Evolutionary conservation across 2,888 invertebrate genomes (phyloP), one percentile per base, ranked within the genome.

Genomic region (Hanleya hanleyi): DNA sequence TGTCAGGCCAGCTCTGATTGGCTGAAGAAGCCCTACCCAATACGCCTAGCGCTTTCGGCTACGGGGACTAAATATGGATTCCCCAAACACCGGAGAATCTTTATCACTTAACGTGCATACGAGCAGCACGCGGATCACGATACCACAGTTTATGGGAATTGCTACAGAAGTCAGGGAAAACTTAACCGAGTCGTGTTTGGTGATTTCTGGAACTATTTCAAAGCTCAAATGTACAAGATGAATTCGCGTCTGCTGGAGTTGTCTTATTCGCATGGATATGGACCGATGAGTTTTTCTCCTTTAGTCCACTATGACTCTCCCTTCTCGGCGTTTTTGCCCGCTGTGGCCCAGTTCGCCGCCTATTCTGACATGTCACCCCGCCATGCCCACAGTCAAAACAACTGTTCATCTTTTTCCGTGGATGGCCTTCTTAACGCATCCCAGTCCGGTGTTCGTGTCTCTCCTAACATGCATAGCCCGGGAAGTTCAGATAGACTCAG

Each of bases 271-370:
- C 64, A 64, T 26, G 64, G 64, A 12, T 64, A 64, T 29, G 64
- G 37, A 2, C 36, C 64, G n/a, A 64, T 64, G 64, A 37, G 36
- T n/a, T 64, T 64, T n/a, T 64, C 64, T n/a, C 64, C 64, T 18
- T 18, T 64, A n/a, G 37, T 35, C n/a, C 64, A 64, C 26, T 64
- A 64, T 37, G 64, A 64, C 37, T 37, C 36, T 15, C 64, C 64
- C 29, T 64, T 64, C 64, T 35, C 64, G 1, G 64, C 64, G 3
- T 35, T 37, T n/a, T 35, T 64, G 1, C 38, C 64, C 18, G 64
- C 64, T 29, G 64, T 64, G 35, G 64, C 64, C 1, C 64, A 64
- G n/a, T 64, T 64, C 18, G 64, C 64, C 18, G 64, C 64, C 38
- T 64, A 37, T 37, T 26, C 64, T 35, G 64, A 64, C 37, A 12